phyloP scores from a whole-genome alignment of 2,888 invertebrate genomes.

The Sarcophaga rosellei region DNA sequence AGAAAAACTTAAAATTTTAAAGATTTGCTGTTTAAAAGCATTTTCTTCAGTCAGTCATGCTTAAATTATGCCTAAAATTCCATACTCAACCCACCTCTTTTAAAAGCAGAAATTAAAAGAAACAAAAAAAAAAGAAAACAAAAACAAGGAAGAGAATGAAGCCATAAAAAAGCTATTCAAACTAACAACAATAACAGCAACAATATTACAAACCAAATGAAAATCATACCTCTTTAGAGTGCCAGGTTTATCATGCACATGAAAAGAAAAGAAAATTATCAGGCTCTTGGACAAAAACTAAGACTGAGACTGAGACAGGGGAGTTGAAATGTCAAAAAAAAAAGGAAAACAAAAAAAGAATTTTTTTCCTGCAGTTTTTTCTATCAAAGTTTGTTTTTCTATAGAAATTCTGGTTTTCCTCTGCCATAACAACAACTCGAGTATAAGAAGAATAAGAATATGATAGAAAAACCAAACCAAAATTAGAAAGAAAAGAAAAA shows the following conservation, averaged over 20 bases:
- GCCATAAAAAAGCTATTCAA: slow-evolving; percentile 43
- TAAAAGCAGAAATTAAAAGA: not conserved
- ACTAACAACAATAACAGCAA: slow-evolving; percentile 23
- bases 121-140: not conserved
- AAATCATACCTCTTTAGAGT: slow-evolving; percentile 22
- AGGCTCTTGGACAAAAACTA: not conserved
- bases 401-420: slow-evolving; percentile 28
- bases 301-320: not conserved
- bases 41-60: not conserved
- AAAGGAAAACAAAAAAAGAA: slow-evolving; percentile 28
- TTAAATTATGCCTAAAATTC: slow-evolving; percentile 2
- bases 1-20: not conserved
- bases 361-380: slow-evolving; percentile 19
- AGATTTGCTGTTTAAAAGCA: not conserved
- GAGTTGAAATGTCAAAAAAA: not conserved
- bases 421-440: not conserved
- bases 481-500: not conserved
- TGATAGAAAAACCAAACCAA: too few relatives aligned
- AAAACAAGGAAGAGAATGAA: slow-evolving; percentile 30
- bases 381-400: slow-evolving; percentile 10
- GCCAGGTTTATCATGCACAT: not conserved
- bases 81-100: slow-evolving; percentile 1
- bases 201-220: not conserved
- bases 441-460: not conserved
- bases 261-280: not conserved